Evolutionary conservation across 1,140 invertebrate genomes (phyloP), one percentile per base, ranked within the genome.

Genomic region (Dendroctonus valens): DNA sequence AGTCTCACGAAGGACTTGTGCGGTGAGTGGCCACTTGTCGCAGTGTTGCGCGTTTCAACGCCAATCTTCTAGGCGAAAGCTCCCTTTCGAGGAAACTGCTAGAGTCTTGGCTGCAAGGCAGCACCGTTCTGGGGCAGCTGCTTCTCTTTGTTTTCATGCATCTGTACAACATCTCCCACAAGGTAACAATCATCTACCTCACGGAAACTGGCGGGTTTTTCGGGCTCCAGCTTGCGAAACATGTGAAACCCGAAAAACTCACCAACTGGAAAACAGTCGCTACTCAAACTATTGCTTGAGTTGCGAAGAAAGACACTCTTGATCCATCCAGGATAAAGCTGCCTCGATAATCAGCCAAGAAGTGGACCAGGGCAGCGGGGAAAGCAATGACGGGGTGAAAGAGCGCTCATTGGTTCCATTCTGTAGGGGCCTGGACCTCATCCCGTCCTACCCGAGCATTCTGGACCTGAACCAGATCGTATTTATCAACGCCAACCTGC

Each of bases 401-500:
- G 82, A 84, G 11, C 72, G 83, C 50, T 81, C 80, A 70, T 73
- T 85, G n/a, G 71, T 84, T 50, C 83, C 83, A 0, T 73, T 81
- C 54, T 78, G 83, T 76, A 77, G 78, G 77, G 87, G 87, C 51
- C 75, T 89, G 46, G 85, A 87, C 57, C 82, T 86, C 63, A 88
- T 88, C 74, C 87, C 88, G 0, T 87, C 89, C 68, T 91, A 90
- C 76, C 87, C 89, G 3, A 89, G 89, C 53, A 86, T 91, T 70
- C 82, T 91, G 6, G 90, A 91, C 72, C 79, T 91, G 59, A 86
- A 88, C 1, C 88, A 91, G 75, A 85, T 93, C 52, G 80, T 92
- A 15, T 92, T 91, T 79, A 79, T 93, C 7, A 91, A 91, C 79
- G 83, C 86, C 3, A 85, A 89, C 73, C 76, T 93, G 51, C 90